Evolutionary conservation across 2,888 invertebrate species (phyloP), one percentile per base, ranked within the genome.

Genomic region (Chymomyza procnemis): DNA sequence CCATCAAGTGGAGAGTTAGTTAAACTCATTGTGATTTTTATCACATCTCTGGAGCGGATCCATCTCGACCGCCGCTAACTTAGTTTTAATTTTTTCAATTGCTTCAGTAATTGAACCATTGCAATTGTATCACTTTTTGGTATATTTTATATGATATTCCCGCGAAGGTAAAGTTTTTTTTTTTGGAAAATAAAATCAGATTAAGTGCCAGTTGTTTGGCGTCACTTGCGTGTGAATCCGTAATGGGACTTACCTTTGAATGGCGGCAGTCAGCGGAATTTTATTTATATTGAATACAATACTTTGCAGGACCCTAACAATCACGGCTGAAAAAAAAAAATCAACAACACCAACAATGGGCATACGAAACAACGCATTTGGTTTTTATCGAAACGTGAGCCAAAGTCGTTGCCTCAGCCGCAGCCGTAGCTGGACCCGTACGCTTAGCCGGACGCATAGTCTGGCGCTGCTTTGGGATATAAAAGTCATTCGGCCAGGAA

Each of bases 341-440:
- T 58, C n/a, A 47, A 30, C 61, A 66, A 66, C 52, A 64, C 62
- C 67, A 52, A 41, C 34, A 41, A 9, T 41, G 34, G 34, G 12
- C 34, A 41, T 56, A 34, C 59, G 56, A 73, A 69, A 66, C 66
- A 65, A 62, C 75, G 67, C 75, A 83, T 84, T 81, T 77, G 81
- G 84, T 80, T 80, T 41, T 80, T 83, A 81, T 81, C 84, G 73
- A 65, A 84, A 80, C 80, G 76, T 71, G 73, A 67, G 61, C 61
- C 62, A 59, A 66, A 80, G 75, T 73, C 79, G 78, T 4, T 3
- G 47, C 47, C 16, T 4, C 47, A 47, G 48, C 48, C 4, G 16
- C 5, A 19, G n/a, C 50, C 16, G 16, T 3, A 47, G 50, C 16
- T 18, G 47, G 47, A 14, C n/a, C 0, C 47, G 14, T 12, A 26